Base-by-base conservation (phyloP, 2,797 vertebrate genomes). In the Tenualosa ilisha region DNA sequence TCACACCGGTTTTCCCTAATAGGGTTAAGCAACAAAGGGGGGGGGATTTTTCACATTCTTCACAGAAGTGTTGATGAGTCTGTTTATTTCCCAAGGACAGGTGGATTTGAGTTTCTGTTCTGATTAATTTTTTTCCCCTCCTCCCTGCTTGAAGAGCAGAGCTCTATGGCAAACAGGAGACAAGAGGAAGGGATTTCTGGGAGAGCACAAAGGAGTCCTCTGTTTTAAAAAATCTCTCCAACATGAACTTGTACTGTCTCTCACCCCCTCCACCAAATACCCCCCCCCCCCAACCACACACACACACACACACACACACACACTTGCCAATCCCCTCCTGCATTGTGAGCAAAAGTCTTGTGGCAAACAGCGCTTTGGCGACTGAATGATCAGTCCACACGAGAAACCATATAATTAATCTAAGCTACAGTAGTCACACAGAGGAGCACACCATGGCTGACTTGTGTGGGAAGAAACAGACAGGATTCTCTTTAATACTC, bases 11-110 rank as follows among this genome's bases (percentile, higher is more conserved):
- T 86, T 89, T 86, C 86, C 88, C 88, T 88, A 86, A 85, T 89
- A 90, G 92, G 90, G 91, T 92, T 87, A 89, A 92, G 91, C 92
- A 93, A 91, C 46, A 12, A 2, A 6, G 50, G 50, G 50, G 50
- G 90, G 89, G 90, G 88, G 82, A 90, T 90, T 91, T 92, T 90
- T 89, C 85, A 84, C 86, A 91, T 93, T 90, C 92, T 88, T 87
- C 24, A 50, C 86, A 86, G 88, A 86, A 90, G 88, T 91, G 89
- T 89, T 89, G 82, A 75, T 75, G 68, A 75, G 68, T 13, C 68
- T 75, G 68, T 75, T 75, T 75, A 75, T 75, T 43, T 75, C 68
- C 31, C 68, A 75, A 75, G 68, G 68, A 75, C 68, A 75, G 68
- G 68, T 75, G 68, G 68, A 75, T 75, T 75, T 43, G 37, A 82